Percentiles rank a stretch among this genome's conserved stretches.
These are phyloP conservation scores for Phrynocephalus vlangalii DNA, from an alignment of 2,797 vertebrate genomes.

Conservation along the genomic window DNA sequence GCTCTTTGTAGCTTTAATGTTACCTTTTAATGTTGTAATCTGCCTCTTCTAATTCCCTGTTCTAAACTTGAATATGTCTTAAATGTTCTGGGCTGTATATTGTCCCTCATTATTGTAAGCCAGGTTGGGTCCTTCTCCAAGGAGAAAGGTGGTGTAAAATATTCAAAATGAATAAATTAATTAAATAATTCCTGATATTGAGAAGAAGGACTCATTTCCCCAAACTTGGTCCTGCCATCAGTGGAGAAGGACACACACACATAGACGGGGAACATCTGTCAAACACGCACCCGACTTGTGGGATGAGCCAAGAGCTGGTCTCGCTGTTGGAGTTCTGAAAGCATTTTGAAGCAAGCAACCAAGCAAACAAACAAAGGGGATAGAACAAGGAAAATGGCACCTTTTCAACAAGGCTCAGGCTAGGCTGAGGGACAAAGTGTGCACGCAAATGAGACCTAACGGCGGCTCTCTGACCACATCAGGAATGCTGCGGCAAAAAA, in stretches of 20 bases:
- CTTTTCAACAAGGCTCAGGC: neutral
- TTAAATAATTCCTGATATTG: neutral
- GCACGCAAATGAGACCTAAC: slow-evolving; percentile 7
- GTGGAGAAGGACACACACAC: neutral
- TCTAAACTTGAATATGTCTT: too few species aligned
- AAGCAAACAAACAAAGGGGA: neutral
- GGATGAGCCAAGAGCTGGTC: neutral
- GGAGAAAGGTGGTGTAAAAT: too few species aligned
- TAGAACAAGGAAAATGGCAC: neutral
- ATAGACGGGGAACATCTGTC: neutral
- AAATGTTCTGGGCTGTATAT: too few species aligned
- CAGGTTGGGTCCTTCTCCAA: too few species aligned
- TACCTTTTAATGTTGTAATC: too few species aligned
- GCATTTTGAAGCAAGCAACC: neutral
- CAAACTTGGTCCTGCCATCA: neutral
- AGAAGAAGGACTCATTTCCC: neutral
- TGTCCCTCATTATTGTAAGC: too few species aligned
- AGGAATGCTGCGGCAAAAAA: neutral
- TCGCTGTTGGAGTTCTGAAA: neutral
- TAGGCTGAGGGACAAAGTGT: neutral
- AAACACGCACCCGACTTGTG: neutral
- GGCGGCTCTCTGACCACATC: neutral
- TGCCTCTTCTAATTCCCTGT: too few species aligned
- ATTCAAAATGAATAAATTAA: neutral
- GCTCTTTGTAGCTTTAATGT: too few species aligned